A percentile compares a stretch with the other conserved stretches of the same genome.
Evolutionary conservation across 1,140 invertebrate species (phyloP).

Genomic region (Lamellibrachia luymesi): DNA sequence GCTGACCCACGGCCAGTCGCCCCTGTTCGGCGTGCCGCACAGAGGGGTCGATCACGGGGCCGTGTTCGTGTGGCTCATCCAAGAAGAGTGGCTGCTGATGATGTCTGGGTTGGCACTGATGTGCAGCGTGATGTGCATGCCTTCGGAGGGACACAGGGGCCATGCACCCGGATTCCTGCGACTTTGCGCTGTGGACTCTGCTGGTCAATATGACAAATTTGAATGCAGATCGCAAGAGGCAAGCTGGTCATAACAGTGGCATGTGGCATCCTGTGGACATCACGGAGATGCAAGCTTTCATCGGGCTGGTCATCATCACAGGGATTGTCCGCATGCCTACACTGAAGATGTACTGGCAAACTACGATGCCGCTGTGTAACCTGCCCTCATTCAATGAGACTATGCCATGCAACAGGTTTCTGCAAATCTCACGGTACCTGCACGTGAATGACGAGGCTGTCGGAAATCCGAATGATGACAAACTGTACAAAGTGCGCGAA

Average conservation of each 20-base stretch:
- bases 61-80: no score
- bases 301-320: not conserved
- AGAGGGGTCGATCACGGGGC: no score
- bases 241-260: no score
- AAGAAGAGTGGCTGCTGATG: no score
- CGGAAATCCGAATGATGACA: not conserved
- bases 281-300: not conserved
- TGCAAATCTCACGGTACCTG: not conserved
- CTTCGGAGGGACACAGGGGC: no score
- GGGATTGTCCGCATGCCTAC: not conserved
- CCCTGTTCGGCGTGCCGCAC: no score
- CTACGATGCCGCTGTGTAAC: not conserved
- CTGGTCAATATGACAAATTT: not conserved
- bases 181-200: not conserved
- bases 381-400: not conserved
- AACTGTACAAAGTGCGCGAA: not conserved
- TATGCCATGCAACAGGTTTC: not conserved
- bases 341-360: not conserved
- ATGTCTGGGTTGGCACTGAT: no score
- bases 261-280: not conserved
- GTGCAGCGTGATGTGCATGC: no score
- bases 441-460: not conserved
- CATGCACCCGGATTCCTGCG: not conserved
- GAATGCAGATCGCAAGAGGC: not conserved
- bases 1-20: no score